These are phyloP conservation scores for Pardosa pseudoannulata DNA, from an alignment of 2,888 invertebrate genomes.

Conservation along the genomic window DNA sequence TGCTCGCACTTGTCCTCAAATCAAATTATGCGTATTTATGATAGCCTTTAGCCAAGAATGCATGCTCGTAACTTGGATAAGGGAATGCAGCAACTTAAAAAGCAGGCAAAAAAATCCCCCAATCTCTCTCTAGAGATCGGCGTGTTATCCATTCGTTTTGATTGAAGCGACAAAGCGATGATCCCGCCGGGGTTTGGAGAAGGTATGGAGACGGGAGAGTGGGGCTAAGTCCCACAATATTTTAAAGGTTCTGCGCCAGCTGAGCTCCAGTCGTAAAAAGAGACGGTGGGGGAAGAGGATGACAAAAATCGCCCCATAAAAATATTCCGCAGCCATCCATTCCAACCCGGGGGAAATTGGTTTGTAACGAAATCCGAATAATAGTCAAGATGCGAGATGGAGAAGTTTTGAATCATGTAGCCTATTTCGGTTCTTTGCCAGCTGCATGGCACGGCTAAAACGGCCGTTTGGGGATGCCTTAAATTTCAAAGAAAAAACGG, in stretches of 20 bases:
- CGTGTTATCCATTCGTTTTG: conserved; percentile 67
- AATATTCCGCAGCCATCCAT: conserved; percentile 61
- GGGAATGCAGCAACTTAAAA: neutral
- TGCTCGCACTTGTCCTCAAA: neutral
- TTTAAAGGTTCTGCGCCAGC: conserved; percentile 66
- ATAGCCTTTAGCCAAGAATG: neutral
- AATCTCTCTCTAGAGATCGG: conserved; percentile 57
- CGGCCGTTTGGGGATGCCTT: neutral
- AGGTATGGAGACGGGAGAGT: conserved; percentile 7
- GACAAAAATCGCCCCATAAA: conserved; percentile 70
- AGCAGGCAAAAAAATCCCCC: conserved; percentile 15
- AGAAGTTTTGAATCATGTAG: conserved; percentile 13
- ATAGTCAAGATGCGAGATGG: conserved; percentile 35
- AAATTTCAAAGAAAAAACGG: neutral
- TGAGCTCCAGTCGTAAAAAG: conserved; percentile 70
- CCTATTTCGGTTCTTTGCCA: conserved; percentile 4
- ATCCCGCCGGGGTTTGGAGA: conserved; percentile 50
- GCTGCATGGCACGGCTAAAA: neutral
- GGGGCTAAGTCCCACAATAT: conserved; percentile 68
- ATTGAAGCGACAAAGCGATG: conserved; percentile 69
- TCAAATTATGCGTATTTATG: conserved; percentile 20
- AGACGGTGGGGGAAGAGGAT: conserved; percentile 43
- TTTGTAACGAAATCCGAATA: conserved; percentile 55
- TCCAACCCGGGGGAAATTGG: conserved; percentile 39
- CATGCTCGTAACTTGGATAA: conserved; percentile 2